Conservation (phyloP, 1,140 invertebrate species). For the Drosophila punjabiensis region DNA sequence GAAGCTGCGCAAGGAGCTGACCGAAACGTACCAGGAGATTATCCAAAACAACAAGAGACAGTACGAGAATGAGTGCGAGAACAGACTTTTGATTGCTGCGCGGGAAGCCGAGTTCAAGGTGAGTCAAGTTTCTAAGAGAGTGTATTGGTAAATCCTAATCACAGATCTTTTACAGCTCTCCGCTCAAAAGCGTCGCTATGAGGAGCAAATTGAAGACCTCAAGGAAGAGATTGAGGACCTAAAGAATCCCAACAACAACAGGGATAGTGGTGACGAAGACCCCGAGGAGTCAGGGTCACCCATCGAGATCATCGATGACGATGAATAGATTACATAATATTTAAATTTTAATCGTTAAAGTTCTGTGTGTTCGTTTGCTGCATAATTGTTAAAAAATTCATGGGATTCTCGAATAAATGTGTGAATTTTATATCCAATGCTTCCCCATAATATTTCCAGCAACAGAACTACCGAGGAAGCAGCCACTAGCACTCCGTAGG, state of each 20-base stretch:
- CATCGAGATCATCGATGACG: constrained; percentile 65
- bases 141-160: background rate
- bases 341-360: constrained; percentile 13
- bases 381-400: constrained; percentile 7
- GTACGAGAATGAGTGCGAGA: constrained; percentile 46
- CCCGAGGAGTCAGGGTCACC: constrained; percentile 36
- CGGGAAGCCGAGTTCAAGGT: constrained; percentile 71
- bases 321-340: constrained; percentile 19
- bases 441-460: constrained; percentile 27
- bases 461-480: constrained; percentile 6
- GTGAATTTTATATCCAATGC: background rate
- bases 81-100: constrained; percentile 38
- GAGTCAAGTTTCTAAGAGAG: background rate
- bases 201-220: constrained; percentile 73
- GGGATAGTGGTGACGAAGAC: constrained; percentile 38
- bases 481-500: constrained; percentile 23
- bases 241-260: constrained; percentile 9
- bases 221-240: constrained; percentile 68
- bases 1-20: constrained; percentile 67
- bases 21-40: constrained; percentile 48
- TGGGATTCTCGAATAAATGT: constrained; percentile 20
- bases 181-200: constrained; percentile 49
- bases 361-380: constrained; percentile 19
- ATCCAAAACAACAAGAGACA: constrained; percentile 46
- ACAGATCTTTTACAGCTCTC: constrained; percentile 25